Base-by-base conservation (phyloP, 2,888 invertebrate species). In the Hirtodrosophila confusa region DNA sequence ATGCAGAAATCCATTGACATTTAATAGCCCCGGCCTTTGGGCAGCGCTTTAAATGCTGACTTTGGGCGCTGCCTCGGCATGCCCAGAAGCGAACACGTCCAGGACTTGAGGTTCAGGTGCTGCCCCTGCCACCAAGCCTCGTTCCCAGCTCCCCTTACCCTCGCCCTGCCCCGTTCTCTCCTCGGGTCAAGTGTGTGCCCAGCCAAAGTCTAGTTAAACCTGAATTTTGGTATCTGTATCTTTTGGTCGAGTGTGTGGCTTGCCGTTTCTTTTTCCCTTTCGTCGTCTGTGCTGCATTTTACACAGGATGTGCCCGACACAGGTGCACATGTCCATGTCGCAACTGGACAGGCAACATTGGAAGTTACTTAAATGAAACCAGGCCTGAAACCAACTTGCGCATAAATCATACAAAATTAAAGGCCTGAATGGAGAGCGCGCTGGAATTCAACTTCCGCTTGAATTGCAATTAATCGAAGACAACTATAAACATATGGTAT, bases 1-100 rank as follows among this genome's bases (percentile, higher is more conserved):
- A 88, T 75, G 89, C 89, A 78, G 79, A 88, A 88, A 88, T 89
- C 88, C 89, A 88, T 89, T 88, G 88, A 88, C 88, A 89, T 86
- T 88, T 88, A 88, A 89, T 86, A 87, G 88, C 71, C 62, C 54
- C 45, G 44, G 43, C 54, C 50, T 43, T 47, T 48, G 33, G 51
- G 51, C 51, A 61, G 56, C 56, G 53, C 67, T 66, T 73, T 76
- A 72, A 73, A 73, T 73, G 76, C 73, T 57, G 24, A 27, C 44
- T 50, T 50, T 45, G 49, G 54, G 48, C 44, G 37, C 43, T 44
- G 33, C 54, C 23, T 56, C 12, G 36, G 44, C 60, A 49, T 51
- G 48, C 39, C 74, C 49, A 43, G 43, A 12, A 31, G 37, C 33
- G 24, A 58, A 41, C 37, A 48, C 35, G 40, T 43, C 50, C 72